Percentiles rank a stretch among this genome's conserved stretches.
Conservation (phyloP, 1,140 invertebrate genomes). For the Drusus annulatus region DNA sequence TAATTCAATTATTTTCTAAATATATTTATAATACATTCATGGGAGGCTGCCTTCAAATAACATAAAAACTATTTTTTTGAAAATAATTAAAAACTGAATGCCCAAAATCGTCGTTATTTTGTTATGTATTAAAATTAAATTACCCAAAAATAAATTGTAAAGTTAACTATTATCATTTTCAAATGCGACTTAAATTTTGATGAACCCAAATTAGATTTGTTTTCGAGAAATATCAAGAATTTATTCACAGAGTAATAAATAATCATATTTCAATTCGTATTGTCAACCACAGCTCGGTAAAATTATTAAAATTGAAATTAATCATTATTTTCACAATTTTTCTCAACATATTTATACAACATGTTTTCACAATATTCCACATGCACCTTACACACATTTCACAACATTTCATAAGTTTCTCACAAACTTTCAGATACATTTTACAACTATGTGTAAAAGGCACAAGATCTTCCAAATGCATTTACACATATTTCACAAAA, state of each 20-base stretch:
- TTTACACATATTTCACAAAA: too few species aligned
- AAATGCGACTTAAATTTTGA: neutral
- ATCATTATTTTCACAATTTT: neutral
- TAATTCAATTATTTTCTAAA: too few species aligned
- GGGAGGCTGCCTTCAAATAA: neutral
- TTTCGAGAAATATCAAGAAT: slow-evolving; percentile 19
- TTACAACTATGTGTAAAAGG: too few species aligned
- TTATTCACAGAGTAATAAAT: slow-evolving; percentile 25
- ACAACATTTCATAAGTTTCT: too few species aligned
- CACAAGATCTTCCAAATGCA: too few species aligned
- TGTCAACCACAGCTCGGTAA: neutral
- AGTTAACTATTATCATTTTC: neutral
- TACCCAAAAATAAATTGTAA: neutral
- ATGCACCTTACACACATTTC: too few species aligned
- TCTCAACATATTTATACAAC: neutral
- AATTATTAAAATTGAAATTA: neutral
- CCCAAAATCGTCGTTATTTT: neutral
- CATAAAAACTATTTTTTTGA: neutral
- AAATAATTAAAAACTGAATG: too few species aligned
- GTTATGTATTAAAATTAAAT: neutral
- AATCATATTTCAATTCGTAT: slow-evolving; percentile 1
- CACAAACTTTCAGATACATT: too few species aligned
- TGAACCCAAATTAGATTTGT: neutral
- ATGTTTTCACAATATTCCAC: too few species aligned
- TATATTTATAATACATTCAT: neutral